Base-by-base conservation (phyloP, 2,113 vertebrate genomes). In the Nycticryphes semicollaris region DNA sequence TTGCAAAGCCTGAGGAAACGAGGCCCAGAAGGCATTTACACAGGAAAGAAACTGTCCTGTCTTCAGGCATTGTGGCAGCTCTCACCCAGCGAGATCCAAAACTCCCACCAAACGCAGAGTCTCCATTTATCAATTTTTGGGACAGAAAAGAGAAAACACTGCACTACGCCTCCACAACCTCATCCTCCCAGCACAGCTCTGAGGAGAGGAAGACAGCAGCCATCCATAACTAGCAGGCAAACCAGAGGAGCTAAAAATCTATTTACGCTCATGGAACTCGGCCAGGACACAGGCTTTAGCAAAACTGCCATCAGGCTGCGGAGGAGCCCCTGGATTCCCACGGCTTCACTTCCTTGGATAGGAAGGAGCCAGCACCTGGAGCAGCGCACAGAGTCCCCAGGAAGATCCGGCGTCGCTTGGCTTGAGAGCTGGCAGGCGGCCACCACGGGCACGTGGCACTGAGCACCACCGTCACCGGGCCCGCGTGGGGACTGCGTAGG, bases 401-500 rank as follows among this genome's bases (percentile, higher is more conserved):
- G 25, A 78, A 50, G 73, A 43, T 19, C n/a, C 1, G 2, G 48
- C 17, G 3, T 12, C 3, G 7, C 73, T 84, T 12, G 21, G 56
- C 30, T 22, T 5, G 6, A 41, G 45, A 35, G 63, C 63, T 86
- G 63, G 84, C 84, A 60, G 0, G 10, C 13, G 0, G 16, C n/a
- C 62, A n/a, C n/a, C 4, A 1, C 1, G 7, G 64, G 45, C 63
- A 77, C 5, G 2, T 59, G 63, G 84, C 5, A 1, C 63, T 10
- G 31, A 60, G 47, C 74, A 51, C 37, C 23, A 2, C 30, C 1
- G 19, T n/a, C 72, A 23, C 51, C 5, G 14, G n/a, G 62, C 30
- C 51, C 6, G 1, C 1, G 7, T 2, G 9, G 35, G 17, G 48
- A 72, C 35, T 1, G 17, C 1, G 27, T n/a, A 35, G 80, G 81